Evolutionary conservation across 2,113 vertebrate species (phyloP).

Genomic region (Hippolais icterina): DNA sequence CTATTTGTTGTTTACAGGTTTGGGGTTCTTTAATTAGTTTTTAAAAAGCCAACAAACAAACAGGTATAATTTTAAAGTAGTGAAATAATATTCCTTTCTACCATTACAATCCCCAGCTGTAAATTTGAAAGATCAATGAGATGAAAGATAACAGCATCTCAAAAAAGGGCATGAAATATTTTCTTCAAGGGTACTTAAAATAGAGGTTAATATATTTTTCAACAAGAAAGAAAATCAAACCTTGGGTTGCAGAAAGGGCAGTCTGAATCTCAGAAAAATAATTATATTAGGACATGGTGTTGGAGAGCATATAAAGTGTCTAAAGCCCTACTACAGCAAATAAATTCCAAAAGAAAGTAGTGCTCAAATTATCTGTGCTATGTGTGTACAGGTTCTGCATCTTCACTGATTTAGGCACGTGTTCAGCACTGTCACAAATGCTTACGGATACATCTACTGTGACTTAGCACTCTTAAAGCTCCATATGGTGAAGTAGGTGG

Average conservation of each 20-base stretch:
- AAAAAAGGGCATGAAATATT: not conserved
- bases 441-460: not conserved
- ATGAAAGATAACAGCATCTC: not conserved
- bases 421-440: not conserved
- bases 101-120: not conserved
- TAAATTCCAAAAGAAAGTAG: not conserved
- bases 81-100: not conserved
- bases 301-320: not conserved
- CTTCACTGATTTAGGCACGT: not conserved
- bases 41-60: not conserved
- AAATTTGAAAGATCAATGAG: not conserved
- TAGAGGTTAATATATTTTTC: not conserved
- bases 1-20: not conserved
- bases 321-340: not conserved
- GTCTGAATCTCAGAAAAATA: not conserved
- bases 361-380: not conserved
- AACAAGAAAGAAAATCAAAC: not conserved
- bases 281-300: not conserved
- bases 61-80: not conserved
- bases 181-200: not conserved
- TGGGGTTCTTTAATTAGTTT: not conserved
- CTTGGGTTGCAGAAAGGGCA: not conserved
- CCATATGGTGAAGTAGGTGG: conserved; percentile 9
- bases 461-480: not conserved
- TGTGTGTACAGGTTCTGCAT: not conserved